Conservation (phyloP, 2,797 vertebrate species). For the Eupleurogrammus muticus region DNA sequence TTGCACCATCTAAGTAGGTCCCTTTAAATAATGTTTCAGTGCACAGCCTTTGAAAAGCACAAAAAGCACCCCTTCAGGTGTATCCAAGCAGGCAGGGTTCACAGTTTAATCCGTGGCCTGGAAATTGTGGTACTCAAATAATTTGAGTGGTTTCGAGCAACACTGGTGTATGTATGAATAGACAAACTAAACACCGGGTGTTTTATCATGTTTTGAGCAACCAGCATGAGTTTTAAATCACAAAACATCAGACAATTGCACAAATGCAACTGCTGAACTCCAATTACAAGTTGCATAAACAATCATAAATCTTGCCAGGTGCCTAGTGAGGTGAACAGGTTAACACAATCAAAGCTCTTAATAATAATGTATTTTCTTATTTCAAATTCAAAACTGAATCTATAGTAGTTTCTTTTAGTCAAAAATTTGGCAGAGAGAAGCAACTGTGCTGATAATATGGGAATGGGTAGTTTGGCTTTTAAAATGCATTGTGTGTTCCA, state of each 20-base stretch:
- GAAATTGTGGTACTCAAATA: background rate
- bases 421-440: slow-evolving; percentile 9
- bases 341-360: background rate
- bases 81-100: slow-evolving; percentile 1
- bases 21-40: slow-evolving; percentile 2
- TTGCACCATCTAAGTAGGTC: too few relatives aligned
- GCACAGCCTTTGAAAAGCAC: background rate
- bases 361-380: background rate
- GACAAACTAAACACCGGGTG: background rate
- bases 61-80: slow-evolving; percentile 12
- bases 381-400: background rate
- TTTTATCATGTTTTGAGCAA: background rate
- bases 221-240: background rate
- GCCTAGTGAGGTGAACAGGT: background rate
- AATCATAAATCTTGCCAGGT: background rate
- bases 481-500: slow-evolving; percentile 54
- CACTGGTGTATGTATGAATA: background rate
- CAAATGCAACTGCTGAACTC: background rate
- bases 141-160: background rate
- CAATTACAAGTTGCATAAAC: background rate
- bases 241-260: background rate
- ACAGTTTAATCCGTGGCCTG: slow-evolving; percentile 11
- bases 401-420: slow-evolving; percentile 4
- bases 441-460: slow-evolving; percentile 39
- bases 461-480: slow-evolving; percentile 68